These are phyloP conservation scores for Druceiella hillmani DNA, from an alignment of 2,888 invertebrate species.

Conservation along the genomic window DNA sequence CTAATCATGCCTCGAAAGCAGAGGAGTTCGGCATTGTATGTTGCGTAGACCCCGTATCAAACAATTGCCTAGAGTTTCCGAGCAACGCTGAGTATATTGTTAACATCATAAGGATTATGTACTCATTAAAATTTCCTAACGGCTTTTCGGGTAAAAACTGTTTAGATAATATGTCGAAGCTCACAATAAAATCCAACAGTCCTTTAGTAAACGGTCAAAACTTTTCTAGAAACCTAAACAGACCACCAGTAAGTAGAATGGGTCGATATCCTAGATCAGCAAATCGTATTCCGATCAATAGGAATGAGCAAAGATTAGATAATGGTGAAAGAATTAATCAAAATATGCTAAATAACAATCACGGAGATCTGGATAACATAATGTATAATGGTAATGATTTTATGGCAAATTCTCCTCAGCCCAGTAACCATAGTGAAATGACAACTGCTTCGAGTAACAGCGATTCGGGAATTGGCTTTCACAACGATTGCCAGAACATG, in stretches of 20 bases:
- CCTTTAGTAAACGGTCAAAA: constrained; percentile 27
- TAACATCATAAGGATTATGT: constrained; percentile 67
- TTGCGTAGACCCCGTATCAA: constrained; percentile 70
- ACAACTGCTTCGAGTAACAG: constrained; percentile 87
- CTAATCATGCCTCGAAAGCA: constrained; percentile 72
- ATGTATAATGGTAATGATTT: constrained; percentile 47
- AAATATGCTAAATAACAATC: too few species aligned
- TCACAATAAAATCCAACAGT: constrained; percentile 43
- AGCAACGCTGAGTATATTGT: constrained; percentile 75
- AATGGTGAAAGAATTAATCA: too few species aligned
- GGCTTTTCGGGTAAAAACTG: constrained; percentile 37
- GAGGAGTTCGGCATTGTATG: constrained; percentile 82
- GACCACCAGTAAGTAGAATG: constrained; percentile 16
- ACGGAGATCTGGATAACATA: too few species aligned
- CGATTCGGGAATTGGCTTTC: constrained; percentile 92
- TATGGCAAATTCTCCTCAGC: constrained; percentile 75
- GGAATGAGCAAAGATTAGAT: too few species aligned
- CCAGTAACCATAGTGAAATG: constrained; percentile 75
- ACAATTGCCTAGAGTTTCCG: constrained; percentile 85
- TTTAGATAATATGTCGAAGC: constrained; percentile 41
- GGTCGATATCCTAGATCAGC: too few species aligned
- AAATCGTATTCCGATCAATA: too few species aligned
- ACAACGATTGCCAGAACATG: constrained; percentile 81
- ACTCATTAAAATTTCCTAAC: constrained; percentile 53
- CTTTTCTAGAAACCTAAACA: constrained; percentile 20